Percentiles rank a stretch among this genome's conserved stretches.
These are phyloP conservation scores for Pseudomugil tenellus DNA, from an alignment of 2,797 vertebrate species.

Conservation along the genomic window DNA sequence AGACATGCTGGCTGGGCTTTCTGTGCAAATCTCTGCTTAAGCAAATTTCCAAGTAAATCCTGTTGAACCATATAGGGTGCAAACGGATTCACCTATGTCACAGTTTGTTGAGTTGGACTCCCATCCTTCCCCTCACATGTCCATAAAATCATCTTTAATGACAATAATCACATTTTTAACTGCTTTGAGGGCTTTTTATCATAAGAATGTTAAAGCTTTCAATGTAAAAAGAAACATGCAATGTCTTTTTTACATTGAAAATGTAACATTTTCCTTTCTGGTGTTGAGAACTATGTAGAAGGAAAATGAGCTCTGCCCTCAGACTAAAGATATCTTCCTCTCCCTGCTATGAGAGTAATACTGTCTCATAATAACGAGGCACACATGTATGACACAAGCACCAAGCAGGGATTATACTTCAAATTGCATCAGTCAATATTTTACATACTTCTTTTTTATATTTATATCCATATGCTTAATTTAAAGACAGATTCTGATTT, in stretches of 20 bases:
- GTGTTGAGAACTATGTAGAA: constrained; percentile 1
- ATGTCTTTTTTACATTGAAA: not conserved
- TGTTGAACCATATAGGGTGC: not conserved
- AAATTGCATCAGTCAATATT: not conserved
- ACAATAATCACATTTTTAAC: not conserved
- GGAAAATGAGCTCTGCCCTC: not conserved
- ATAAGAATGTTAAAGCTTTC: not conserved
- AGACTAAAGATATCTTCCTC: not conserved
- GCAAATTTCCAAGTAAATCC: not conserved
- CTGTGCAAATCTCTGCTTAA: not conserved
- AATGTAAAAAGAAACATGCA: too few relatives aligned
- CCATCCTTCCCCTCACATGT: too few relatives aligned
- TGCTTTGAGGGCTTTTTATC: not conserved
- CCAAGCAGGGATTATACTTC: not conserved
- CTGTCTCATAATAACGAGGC: not conserved
- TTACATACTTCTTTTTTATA: not conserved
- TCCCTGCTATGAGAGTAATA: not conserved
- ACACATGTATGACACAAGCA: not conserved
- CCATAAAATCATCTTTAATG: not conserved
- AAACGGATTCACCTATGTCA: not conserved
- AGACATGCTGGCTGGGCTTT: not conserved
- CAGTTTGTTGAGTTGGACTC: not conserved
- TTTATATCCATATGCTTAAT: not conserved
- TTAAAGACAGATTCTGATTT: not conserved
- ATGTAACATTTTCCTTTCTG: not conserved